Conservation (phyloP, 2,888 invertebrate genomes). For the Exocentrus adspersus region DNA sequence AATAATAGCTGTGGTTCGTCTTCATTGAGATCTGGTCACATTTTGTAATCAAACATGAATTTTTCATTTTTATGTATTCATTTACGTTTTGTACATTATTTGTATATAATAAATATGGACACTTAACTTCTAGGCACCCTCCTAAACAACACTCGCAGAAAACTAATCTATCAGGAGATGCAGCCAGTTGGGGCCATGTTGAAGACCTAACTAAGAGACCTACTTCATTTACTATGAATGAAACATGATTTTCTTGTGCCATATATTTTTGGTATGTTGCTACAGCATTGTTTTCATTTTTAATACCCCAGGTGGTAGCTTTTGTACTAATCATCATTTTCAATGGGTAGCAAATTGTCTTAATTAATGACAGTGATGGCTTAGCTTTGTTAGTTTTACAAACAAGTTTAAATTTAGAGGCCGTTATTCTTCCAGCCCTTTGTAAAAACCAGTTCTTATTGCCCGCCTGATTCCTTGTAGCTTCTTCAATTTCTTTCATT, state of each 20-base stretch:
- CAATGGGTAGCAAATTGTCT: neutral
- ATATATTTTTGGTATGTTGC: neutral
- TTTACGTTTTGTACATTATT: constrained; percentile 1
- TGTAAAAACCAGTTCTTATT: constrained; percentile 1
- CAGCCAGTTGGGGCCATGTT: constrained; percentile 35
- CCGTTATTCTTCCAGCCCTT: neutral
- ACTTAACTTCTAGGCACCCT: constrained; percentile 35
- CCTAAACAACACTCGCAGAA: constrained; percentile 35
- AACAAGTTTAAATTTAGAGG: constrained; percentile 1
- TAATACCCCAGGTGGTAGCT: neutral
- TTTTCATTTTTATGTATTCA: neutral
- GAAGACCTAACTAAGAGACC: constrained; percentile 23
- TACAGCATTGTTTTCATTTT: neutral
- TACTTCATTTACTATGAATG: constrained; percentile 3
- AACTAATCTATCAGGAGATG: constrained; percentile 37
- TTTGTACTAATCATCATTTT: constrained; percentile 2
- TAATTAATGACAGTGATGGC: constrained; percentile 1
- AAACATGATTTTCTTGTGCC: neutral
- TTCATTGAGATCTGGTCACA: neutral
- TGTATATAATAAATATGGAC: constrained; percentile 19
- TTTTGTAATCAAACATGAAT: neutral
- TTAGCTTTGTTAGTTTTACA: neutral
- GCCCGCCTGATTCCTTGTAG: neutral
- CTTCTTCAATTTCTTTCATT: neutral
- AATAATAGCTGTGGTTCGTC: neutral